These are phyloP conservation scores for Lepidotrigona ventralis DNA, from an alignment of 1,140 invertebrate genomes.

Conservation along the genomic window DNA sequence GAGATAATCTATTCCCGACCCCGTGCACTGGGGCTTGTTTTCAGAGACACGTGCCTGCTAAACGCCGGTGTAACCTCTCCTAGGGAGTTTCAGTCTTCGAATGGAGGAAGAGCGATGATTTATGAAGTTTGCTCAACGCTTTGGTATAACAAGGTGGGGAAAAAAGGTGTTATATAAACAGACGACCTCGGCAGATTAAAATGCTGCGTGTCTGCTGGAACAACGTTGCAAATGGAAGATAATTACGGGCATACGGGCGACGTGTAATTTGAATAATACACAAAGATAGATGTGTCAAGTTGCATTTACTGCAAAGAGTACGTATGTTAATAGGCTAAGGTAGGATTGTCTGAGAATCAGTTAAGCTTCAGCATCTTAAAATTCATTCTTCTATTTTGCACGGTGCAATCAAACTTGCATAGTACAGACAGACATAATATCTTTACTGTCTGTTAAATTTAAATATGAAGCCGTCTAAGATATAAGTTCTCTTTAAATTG, in stretches of 20 bases:
- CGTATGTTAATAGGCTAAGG: background rate
- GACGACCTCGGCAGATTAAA: background rate
- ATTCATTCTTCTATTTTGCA: background rate
- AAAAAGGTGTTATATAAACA: conserved; percentile 12
- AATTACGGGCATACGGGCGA: background rate
- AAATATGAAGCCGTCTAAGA: too few species aligned
- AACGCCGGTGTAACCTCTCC: background rate
- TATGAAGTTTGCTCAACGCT: conserved; percentile 12
- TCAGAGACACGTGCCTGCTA: conserved; percentile 7
- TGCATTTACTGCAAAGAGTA: background rate
- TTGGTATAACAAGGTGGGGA: background rate
- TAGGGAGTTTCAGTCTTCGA: background rate
- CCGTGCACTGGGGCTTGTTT: background rate
- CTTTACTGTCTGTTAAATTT: too few species aligned
- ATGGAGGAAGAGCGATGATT: conserved; percentile 9
- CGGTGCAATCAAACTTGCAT: too few species aligned
- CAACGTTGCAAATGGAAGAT: background rate
- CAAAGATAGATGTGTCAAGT: background rate
- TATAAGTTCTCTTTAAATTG: too few species aligned
- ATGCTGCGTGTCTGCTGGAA: background rate
- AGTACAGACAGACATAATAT: too few species aligned
- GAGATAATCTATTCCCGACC: background rate
- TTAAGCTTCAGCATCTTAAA: background rate
- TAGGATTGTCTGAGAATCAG: background rate
- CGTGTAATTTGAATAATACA: background rate